Evolutionary conservation across 2,888 invertebrate species (phyloP).

Genomic region (Ophion obscuratus): DNA sequence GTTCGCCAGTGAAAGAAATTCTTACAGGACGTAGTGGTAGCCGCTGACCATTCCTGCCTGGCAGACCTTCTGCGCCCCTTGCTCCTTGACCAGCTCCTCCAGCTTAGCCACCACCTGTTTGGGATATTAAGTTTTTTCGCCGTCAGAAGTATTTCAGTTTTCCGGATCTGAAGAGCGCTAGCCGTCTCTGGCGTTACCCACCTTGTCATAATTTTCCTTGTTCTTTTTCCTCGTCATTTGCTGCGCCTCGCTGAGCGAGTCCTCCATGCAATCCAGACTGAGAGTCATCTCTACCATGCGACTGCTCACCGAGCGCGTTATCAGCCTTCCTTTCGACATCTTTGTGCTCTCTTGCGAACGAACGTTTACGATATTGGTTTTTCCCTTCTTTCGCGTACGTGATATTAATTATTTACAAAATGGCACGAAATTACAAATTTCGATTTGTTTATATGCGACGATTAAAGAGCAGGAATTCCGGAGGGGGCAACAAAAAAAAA

Average conservation of each 20-base stretch:
- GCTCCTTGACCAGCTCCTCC: slow-evolving; percentile 81
- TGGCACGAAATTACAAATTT: neutral
- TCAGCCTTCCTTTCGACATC: slow-evolving; percentile 76
- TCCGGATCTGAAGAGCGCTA: neutral
- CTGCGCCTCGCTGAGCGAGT: slow-evolving; percentile 84
- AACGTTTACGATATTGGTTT: neutral
- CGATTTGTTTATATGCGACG: neutral
- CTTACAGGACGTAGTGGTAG: slow-evolving; percentile 81
- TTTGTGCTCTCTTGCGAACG: slow-evolving; percentile 37
- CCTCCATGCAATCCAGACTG: slow-evolving; percentile 84
- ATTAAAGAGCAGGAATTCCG: neutral
- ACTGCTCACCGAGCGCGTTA: slow-evolving; percentile 75
- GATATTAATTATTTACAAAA: neutral
- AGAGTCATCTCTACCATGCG: slow-evolving; percentile 79
- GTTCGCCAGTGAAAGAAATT: slow-evolving; percentile 22
- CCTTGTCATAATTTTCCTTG: slow-evolving; percentile 80
- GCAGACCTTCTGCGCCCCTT: slow-evolving; percentile 78
- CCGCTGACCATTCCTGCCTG: slow-evolving; percentile 79
- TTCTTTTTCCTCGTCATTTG: slow-evolving; percentile 76
- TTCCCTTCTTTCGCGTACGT: neutral
- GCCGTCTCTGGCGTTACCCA: slow-evolving; percentile 46
- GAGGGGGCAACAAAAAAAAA: neutral
- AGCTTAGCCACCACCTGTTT: slow-evolving; percentile 77
- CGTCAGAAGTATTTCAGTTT: neutral
- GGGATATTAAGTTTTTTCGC: neutral